Evolutionary conservation across 2,113 vertebrate species (phyloP).

Genomic region (Pseudorasbora parva): DNA sequence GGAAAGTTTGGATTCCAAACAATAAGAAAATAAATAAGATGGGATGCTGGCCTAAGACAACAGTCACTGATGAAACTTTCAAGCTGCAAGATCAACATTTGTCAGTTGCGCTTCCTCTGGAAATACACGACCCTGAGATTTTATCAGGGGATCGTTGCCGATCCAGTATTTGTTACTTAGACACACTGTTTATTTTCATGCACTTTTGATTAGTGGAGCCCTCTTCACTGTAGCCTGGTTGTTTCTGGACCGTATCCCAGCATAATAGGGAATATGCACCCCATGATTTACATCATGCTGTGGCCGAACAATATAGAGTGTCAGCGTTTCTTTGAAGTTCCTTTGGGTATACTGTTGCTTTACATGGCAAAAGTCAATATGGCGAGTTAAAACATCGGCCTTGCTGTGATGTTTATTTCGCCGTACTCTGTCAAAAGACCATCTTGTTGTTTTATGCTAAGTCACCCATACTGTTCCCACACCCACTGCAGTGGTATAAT

Average conservation of each 20-base stretch:
- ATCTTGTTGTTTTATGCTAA: slow-evolving; percentile 24
- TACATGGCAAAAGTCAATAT: slow-evolving; percentile 52
- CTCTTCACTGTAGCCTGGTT: slow-evolving; percentile 49
- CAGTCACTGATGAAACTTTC: slow-evolving; percentile 17
- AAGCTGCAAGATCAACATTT: slow-evolving; percentile 42
- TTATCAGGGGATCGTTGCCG: slow-evolving; percentile 33
- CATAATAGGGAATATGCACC: slow-evolving; percentile 45
- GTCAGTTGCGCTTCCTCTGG: slow-evolving; percentile 34
- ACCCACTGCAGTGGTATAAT: not conserved
- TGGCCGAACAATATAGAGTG: slow-evolving; percentile 46
- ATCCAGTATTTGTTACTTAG: slow-evolving; percentile 51
- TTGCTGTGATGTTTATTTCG: slow-evolving; percentile 41
- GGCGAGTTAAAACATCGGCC: not conserved
- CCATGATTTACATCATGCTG: slow-evolving; percentile 21
- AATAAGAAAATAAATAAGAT: slow-evolving; percentile 42
- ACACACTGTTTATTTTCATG: slow-evolving; percentile 57
- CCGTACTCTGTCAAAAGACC: not conserved
- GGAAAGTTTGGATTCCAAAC: slow-evolving; percentile 28
- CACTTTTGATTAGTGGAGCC: slow-evolving; percentile 55
- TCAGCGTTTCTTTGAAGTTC: slow-evolving; percentile 42
- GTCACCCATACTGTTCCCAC: slow-evolving; percentile 28
- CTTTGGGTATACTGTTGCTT: slow-evolving; percentile 38
- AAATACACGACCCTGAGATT: slow-evolving; percentile 39
- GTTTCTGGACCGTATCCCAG: slow-evolving; percentile 49
- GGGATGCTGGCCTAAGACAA: slow-evolving; percentile 18